phyloP scores from a whole-genome alignment of 1,140 invertebrate species.

The Drosophila nigrodunni region DNA sequence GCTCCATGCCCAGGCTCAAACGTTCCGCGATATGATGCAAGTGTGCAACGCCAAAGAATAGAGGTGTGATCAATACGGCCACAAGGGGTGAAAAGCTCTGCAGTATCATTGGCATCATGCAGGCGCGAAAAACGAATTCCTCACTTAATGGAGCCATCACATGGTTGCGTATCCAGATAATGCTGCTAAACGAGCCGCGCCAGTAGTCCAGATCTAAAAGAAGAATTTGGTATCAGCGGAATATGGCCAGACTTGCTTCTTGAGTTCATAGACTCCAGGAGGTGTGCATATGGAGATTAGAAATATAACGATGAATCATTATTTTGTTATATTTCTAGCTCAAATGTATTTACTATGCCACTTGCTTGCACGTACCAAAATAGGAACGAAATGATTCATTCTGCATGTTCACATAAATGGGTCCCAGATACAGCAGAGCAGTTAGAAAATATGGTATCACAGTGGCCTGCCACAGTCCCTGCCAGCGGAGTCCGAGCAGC shows the following conservation, averaged over 20 bases:
- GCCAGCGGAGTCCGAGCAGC: conserved; percentile 90
- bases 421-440: conserved; percentile 93
- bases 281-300: too few species aligned
- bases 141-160: conserved; percentile 96
- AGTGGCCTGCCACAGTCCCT: conserved; percentile 90
- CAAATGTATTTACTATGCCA: not conserved
- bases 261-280: too few species aligned
- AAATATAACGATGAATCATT: too few species aligned
- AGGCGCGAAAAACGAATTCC: conserved; percentile 97
- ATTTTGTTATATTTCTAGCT: not conserved
- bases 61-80: conserved; percentile 93
- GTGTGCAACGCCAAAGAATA: conserved; percentile 97
- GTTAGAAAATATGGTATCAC: conserved; percentile 92
- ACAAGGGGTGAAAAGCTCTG: conserved; percentile 91
- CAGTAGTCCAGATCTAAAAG: conserved; percentile 90
- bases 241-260: too few species aligned
- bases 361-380: conserved; percentile 86
- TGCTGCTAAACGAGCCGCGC: conserved; percentile 89
- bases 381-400: conserved; percentile 90
- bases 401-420: conserved; percentile 89
- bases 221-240: not conserved
- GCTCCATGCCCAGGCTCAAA: conserved; percentile 88
- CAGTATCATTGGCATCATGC: conserved; percentile 95
- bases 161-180: conserved; percentile 95
- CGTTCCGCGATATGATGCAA: conserved; percentile 96